These are phyloP conservation scores for Lepus oiostolus DNA, from an alignment of 2,797 vertebrate genomes.

Conservation along the genomic window DNA sequence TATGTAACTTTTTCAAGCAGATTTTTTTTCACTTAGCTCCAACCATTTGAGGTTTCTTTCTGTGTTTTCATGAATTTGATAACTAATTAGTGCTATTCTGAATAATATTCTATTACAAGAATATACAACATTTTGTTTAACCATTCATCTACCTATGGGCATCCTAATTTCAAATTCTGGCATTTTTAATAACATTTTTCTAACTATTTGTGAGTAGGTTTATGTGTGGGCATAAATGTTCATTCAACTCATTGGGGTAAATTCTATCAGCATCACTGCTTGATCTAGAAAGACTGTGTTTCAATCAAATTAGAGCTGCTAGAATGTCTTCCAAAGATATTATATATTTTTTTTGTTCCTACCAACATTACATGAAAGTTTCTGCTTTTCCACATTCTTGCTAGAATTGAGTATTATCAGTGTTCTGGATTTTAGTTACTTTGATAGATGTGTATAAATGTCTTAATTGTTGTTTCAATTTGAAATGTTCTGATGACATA, in stretches of 20 bases:
- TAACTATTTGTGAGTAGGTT: neutral
- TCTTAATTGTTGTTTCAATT: neutral
- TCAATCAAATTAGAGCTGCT: neutral
- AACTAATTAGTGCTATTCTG: too few species aligned
- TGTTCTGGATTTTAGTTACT: neutral
- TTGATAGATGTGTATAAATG: too few species aligned
- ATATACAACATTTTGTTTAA: neutral
- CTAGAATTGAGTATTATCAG: neutral
- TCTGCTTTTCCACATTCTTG: neutral
- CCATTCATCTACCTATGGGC: neutral
- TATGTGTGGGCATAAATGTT: neutral
- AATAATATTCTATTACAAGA: too few species aligned
- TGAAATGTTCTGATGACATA: neutral
- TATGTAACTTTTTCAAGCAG: too few species aligned
- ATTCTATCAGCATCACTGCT: neutral
- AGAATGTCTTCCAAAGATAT: neutral
- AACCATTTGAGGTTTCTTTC: neutral
- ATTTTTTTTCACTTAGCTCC: neutral
- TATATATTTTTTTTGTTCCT: neutral
- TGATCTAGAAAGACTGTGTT: neutral
- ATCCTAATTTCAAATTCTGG: neutral
- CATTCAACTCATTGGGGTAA: neutral
- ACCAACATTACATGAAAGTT: neutral
- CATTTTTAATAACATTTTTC: neutral
- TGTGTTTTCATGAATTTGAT: too few species aligned